Base-by-base conservation (phyloP, 2,797 vertebrate species). In the Lagodon rhomboides region DNA sequence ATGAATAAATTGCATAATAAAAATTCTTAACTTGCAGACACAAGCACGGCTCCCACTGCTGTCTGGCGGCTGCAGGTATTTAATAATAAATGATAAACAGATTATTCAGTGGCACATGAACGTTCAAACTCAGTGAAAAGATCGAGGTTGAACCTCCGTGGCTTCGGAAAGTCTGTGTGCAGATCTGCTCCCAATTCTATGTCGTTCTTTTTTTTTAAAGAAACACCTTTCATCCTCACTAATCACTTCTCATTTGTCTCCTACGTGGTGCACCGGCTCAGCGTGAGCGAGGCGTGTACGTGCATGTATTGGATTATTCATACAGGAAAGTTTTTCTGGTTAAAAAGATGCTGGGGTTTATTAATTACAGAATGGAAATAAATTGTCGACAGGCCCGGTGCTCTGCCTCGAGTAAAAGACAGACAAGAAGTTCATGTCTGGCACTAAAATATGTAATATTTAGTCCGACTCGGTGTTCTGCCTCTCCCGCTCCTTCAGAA, bases 401-500 rank as follows among this genome's bases (percentile, higher is more conserved):
- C 38, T 73, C 51, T 22, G 49, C 49, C 60, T 50, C 0, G 0
- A 62, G 63, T 66, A 23, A 68, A 51, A 76, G 8, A 64, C 30
- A 12, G 34, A 34, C 8, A 34, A 34, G 8, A 34, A 34, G 38
- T 44, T 68, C 50, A 63, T 5, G 1, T 50, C 65, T 47, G 55
- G 41, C 44, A 73, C 46, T 68, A 46, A 64, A 81, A 75, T 60
- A 53, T 64, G 54, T 47, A 74, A 68, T n/a, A 73, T 59, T 51
- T 62, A 23, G 25, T 55, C 27, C 53, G 63, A 53, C 43, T 77
- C 27, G 22, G 22, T 34, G 34, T 76, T 72, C 54, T 67, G 56
- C 17, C 44, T 49, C 4, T 5, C 75, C 63, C 55, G 3, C 50
- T 66, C 38, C 56, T 77, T 66, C 69, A 53, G 58, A 71, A 30